Base-by-base conservation (phyloP, 2,113 vertebrate genomes). In the Amphiprion percula region DNA sequence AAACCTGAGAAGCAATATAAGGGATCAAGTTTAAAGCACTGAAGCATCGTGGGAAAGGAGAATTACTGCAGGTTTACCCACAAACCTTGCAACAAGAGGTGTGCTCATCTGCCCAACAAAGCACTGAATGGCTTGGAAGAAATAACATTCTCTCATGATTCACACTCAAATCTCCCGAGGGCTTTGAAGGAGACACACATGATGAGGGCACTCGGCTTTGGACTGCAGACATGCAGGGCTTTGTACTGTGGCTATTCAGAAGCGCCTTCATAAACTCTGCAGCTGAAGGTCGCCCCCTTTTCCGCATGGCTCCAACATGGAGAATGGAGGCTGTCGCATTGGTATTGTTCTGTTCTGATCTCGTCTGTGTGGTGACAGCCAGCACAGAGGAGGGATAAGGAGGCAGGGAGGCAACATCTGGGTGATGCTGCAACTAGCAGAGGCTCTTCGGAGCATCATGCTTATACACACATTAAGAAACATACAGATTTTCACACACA, bases 1-100 rank as follows among this genome's bases (percentile, higher is more conserved):
- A 65, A 89, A 83, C 74, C 67, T 64, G 55, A 74, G 74, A 88
- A 90, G 90, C 88, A 93, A 93, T 91, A 92, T 64, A 74, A 79
- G 37, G 75, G 70, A 86, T 83, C 59, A 64, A 65, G 44, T 61
- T 55, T 62, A 77, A 71, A 71, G 53, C 77, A 67, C 23, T 6
- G 33, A 60, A 72, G 47, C 49, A 55, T 85, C 47, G 5, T 19
- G n/a, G 53, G 61, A 69, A 75, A 60, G 58, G 77, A 59, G 64
- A 76, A 60, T 74, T 14, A 73, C 33, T 39, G 30, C 54, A 50
- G 63, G 56, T 66, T 77, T 77, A 72, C 64, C 75, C 50, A 67
- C 39, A 74, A 60, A 66, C 59, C 63, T 69, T 14, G 3, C 44
- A 71, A 54, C 65, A 75, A 39, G 58, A 56, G 33, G 41, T 78